A percentile compares a stretch with the other conserved stretches of the same genome.
phyloP scores from a whole-genome alignment of 1,140 invertebrate species.

The Aleiodes sp. region DNA sequence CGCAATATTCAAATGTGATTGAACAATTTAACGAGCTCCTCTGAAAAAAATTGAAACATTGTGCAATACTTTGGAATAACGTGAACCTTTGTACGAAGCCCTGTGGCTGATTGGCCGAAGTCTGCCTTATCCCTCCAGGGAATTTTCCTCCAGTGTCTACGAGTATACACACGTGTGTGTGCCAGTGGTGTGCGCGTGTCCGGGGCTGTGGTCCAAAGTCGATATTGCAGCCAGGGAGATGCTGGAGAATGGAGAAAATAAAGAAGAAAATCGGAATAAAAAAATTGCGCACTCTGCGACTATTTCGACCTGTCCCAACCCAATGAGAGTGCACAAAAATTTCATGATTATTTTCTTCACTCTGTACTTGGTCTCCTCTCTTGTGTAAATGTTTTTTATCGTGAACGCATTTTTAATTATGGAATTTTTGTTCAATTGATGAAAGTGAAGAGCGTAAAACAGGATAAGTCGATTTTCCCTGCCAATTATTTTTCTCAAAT shows the following conservation, averaged over 20 bases:
- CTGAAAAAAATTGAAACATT: neutral
- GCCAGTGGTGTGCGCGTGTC: constrained; percentile 17
- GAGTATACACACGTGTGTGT: neutral
- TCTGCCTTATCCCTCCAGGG: neutral
- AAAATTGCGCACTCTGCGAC: constrained; percentile 14
- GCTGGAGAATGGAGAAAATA: too few species aligned
- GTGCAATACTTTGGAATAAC: neutral
- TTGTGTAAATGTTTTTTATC: too few species aligned
- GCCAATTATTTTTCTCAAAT: too few species aligned
- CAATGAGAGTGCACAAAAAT: neutral
- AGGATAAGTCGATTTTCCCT: too few species aligned
- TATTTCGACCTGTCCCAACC: neutral
- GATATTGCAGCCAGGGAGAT: constrained; percentile 26
- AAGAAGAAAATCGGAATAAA: constrained; percentile 12
- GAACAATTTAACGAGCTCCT: too few species aligned
- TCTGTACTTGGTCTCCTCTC: too few species aligned
- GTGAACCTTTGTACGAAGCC: too few species aligned
- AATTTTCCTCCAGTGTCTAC: neutral
- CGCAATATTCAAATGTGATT: too few species aligned
- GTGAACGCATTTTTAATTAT: too few species aligned
- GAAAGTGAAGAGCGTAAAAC: too few species aligned
- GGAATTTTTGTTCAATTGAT: too few species aligned
- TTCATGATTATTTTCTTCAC: too few species aligned
- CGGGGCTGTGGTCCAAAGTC: constrained; percentile 25
- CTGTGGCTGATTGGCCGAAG: neutral